Base-by-base conservation (phyloP, 1,140 invertebrate species). In the Rhyzopertha dominica region DNA sequence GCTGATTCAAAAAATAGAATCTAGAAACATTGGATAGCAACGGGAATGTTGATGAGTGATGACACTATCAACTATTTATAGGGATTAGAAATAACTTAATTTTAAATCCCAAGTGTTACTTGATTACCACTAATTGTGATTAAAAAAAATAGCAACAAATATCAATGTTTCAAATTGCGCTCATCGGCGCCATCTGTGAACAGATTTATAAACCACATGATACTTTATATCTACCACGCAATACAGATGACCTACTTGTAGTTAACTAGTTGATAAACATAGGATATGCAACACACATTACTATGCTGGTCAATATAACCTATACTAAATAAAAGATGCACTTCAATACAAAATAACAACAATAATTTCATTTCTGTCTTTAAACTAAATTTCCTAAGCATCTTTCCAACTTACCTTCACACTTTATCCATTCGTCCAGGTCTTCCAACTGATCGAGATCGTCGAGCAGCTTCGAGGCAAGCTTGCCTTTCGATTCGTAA, bases 391-490 rank as follows among this genome's bases (percentile, higher is more conserved):
- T 31, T 8, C 13, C 13, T 19, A 17, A 18, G 7, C 3, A 50
- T 19, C 31, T 24, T n/a, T n/a, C n/a, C n/a, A n/a, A n/a, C 18
- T 10, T 29, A 41, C 35, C 46, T 60, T 59, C 59, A 45, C 58
- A 56, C 39, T 65, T 63, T 20, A 63, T 63, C 14, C 62, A 52
- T 20, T 67, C 63, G 53, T 62, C 59, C 19, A 67, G 45, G 45
- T 63, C 54, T 31, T 61, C 60, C 0, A 67, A 35, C 16, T 60
- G 57, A 28, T 66, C 63, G 29, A 67, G 29, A 48, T 63, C 54
- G 32, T 66, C 59, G 17, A 65, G 49, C 16, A 67, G 49, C 7
- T 61, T 54, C 47, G 56, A 57, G 34, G 56, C 61, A 30, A 59
- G 44, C 46, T 62, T 54, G 12, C 56, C 57, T 49, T 65, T 62